phyloP scores from a whole-genome alignment of 2,113 vertebrate species.

The Ceratotherium simum region DNA sequence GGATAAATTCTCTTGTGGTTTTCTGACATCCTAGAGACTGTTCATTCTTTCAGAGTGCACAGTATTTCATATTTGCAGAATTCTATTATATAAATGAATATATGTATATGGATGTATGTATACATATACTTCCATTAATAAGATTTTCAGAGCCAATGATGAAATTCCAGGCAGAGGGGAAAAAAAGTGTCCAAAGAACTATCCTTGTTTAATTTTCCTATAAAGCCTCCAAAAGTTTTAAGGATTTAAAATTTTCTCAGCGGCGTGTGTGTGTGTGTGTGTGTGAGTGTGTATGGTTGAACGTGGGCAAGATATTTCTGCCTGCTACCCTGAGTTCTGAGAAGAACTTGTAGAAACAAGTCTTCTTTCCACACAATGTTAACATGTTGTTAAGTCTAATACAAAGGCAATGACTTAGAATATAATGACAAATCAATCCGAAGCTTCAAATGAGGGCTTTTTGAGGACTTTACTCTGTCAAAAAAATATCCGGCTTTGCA shows the following conservation, averaged over 20 bases:
- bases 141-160: neutral
- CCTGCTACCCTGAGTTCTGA: neutral
- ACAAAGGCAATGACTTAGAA: slow-evolving; percentile 66
- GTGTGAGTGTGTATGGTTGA: neutral
- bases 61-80: neutral
- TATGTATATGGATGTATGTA: neutral
- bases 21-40: neutral
- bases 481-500: slow-evolving; percentile 74
- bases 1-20: neutral
- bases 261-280: neutral
- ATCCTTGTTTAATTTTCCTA: neutral
- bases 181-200: neutral
- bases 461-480: slow-evolving; percentile 76
- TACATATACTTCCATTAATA: neutral
- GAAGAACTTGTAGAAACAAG: slow-evolving; percentile 68
- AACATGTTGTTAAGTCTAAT: slow-evolving; percentile 55
- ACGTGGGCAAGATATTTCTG: neutral
- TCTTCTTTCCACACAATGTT: slow-evolving; percentile 31
- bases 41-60: neutral
- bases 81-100: neutral
- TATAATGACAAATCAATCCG: slow-evolving; percentile 61
- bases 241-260: neutral
- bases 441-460: slow-evolving; percentile 69
- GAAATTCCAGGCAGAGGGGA: neutral
- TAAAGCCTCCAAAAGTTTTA: neutral